Base-by-base conservation (phyloP, 1,140 invertebrate species). In the Drosophila truncata region DNA sequence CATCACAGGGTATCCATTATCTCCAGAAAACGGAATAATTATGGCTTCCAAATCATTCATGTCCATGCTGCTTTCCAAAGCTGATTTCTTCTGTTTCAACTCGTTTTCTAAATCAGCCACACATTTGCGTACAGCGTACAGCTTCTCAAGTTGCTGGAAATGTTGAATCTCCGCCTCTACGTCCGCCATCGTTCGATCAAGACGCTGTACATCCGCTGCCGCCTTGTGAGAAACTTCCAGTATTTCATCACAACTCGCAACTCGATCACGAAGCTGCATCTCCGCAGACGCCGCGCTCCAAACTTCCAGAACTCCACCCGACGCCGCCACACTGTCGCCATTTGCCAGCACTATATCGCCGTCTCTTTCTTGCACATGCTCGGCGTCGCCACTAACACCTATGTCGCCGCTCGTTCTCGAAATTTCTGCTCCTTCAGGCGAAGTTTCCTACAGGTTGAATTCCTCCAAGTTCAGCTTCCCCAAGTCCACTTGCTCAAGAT, bases 1-100 rank as follows among this genome's bases (percentile, higher is more conserved):
- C 10, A 20, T 6, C 7, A 47, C 41, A 31, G 39, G 18, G 42
- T 33, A 60, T 25, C 18, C 29, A 60, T 47, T 29, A 16, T 47
- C 41, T 2, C 42, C 58, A 33, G 14, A 60, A 60, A 25, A 44
- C 14, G 39, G 5, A 47, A 25, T 9, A n/a, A 60, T n/a, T n/a
- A 44, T n/a, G 39, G 57, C 39, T 4, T 42, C 20, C 42, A 23
- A 14, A 57, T 39, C 11, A 27, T 35, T 10, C 14, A 57, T 13
- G 13, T 27, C 54, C 7, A 11, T 42, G 1, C 2, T 31, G 7
- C 2, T 9, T 18, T 18, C n/a, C 11, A 8, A 10, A 42, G 33
- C 16, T 27, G 8, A 16, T 9, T 47, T 25, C 7, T 47, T 23
- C n/a, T 20, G 18, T 3, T 8, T 9, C 37, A 39, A n/a, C 8